Evolutionary conservation across 2,797 vertebrate species (phyloP).

Genomic region (Trachops cirrhosus): DNA sequence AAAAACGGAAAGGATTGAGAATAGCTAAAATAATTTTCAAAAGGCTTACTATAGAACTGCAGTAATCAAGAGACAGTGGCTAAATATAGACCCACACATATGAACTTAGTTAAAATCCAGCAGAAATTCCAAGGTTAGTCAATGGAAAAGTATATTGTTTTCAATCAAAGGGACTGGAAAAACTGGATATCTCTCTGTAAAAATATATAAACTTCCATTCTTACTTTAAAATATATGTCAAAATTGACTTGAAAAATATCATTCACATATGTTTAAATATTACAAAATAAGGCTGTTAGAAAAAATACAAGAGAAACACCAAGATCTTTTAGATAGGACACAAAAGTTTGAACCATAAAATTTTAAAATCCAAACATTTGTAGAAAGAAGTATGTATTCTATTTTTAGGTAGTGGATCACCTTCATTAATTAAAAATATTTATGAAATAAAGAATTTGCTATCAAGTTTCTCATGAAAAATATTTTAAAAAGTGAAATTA

Average conservation of each 20-base stretch:
- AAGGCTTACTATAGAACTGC: neutral
- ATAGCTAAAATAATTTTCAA: neutral
- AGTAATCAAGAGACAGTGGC: neutral
- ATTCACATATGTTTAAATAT: neutral
- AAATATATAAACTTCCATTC: neutral
- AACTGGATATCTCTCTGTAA: neutral
- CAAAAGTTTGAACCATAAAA: neutral
- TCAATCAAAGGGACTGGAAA: neutral
- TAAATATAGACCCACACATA: neutral
- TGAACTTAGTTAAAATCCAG: neutral
- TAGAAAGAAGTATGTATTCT: neutral
- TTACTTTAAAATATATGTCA: neutral
- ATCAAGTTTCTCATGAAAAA: neutral
- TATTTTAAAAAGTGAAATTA: neutral
- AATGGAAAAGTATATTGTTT: neutral
- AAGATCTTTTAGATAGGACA: neutral
- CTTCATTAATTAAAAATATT: conserved; percentile 8
- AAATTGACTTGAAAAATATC: neutral
- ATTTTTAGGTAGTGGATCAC: neutral
- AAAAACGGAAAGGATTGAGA: neutral
- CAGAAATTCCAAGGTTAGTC: neutral
- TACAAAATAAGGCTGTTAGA: neutral
- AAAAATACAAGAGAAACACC: neutral
- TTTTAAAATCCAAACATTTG: neutral
- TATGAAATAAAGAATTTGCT: neutral